A percentile compares a stretch with the other conserved stretches of the same genome.
phyloP scores from a whole-genome alignment of 2,797 vertebrate species.

The Sebastes hubbsi region DNA sequence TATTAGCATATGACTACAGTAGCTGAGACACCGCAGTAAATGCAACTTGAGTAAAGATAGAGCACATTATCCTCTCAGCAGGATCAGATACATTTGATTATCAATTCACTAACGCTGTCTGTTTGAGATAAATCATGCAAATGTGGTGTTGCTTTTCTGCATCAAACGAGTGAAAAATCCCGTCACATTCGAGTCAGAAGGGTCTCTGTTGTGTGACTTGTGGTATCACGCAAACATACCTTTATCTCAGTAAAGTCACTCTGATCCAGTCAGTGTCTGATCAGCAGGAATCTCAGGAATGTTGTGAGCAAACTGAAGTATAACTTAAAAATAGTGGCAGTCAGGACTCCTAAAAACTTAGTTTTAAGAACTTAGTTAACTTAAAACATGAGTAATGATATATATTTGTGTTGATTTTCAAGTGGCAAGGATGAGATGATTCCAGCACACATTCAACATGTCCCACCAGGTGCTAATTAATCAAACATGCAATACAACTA shows the following conservation, averaged over 20 bases:
- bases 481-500: background rate
- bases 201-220: constrained; percentile 24
- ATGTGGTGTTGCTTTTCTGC: background rate
- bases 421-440: background rate
- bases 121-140: background rate
- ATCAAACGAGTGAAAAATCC: background rate
- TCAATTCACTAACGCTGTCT: background rate
- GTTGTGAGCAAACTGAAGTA: constrained; percentile 17
- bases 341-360: too few species aligned
- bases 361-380: too few species aligned
- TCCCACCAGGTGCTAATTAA: background rate
- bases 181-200: background rate
- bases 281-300: constrained; percentile 58
- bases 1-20: background rate
- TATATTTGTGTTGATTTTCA: background rate
- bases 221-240: constrained; percentile 40
- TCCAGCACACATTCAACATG: background rate
- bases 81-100: background rate
- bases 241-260: constrained; percentile 31
- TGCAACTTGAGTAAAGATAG: background rate
- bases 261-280: constrained; percentile 45
- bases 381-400: background rate
- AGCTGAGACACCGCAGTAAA: background rate
- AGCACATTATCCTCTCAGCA: background rate
- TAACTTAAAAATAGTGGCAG: background rate